Conservation (phyloP, 2,888 invertebrate species). For the Synanthedon formicaeformis region DNA sequence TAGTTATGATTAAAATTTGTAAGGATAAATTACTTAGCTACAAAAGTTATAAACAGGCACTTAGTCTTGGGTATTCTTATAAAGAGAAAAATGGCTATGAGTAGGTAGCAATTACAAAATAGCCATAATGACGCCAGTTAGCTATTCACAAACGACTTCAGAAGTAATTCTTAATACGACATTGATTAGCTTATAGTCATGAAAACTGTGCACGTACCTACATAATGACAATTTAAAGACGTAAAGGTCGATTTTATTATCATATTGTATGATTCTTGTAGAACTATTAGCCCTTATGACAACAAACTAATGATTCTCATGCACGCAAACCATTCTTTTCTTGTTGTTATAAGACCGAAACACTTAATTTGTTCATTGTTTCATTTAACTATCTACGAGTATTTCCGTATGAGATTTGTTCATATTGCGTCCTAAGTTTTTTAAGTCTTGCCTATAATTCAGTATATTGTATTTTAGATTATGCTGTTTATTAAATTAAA, state of each 20-base stretch:
- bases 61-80: conserved; percentile 4
- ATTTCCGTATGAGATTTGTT: no score
- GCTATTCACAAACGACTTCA: conserved; percentile 62
- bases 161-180: conserved; percentile 65
- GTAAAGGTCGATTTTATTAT: conserved; percentile 68
- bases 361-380: neutral
- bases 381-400: neutral
- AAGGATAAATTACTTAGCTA: neutral
- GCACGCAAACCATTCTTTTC: conserved; percentile 61
- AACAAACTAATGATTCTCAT: conserved; percentile 52
- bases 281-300: conserved; percentile 69
- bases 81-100: conserved; percentile 41
- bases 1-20: neutral
- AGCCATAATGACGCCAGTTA: conserved; percentile 48
- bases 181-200: conserved; percentile 58
- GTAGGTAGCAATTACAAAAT: conserved; percentile 61
- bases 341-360: neutral
- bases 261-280: conserved; percentile 66
- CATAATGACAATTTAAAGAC: conserved; percentile 70
- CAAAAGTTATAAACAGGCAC: conserved; percentile 8
- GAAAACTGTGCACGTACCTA: conserved; percentile 31
- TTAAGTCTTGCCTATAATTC: no score
- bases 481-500: no score
- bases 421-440: no score
- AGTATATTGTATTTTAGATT: no score